Percentiles rank a stretch among this genome's conserved stretches.
phyloP scores from a whole-genome alignment of 2,797 vertebrate genomes.

The Coregonus ussuriensis region DNA sequence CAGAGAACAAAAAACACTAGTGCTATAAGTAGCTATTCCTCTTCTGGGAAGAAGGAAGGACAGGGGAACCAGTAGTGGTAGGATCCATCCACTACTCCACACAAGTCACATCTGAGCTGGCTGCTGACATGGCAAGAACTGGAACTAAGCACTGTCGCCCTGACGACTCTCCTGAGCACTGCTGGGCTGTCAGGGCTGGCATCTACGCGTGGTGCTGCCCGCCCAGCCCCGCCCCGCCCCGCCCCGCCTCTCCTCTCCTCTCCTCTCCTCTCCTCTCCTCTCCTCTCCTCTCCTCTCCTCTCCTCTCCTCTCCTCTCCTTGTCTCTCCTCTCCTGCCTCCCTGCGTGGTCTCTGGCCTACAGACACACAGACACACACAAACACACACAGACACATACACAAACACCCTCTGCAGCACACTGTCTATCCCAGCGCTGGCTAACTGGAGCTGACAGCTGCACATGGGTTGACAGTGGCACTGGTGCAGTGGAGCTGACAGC shows the following conservation, averaged over 20 bases:
- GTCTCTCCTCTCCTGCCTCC: slow-evolving; percentile 4
- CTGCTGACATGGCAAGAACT: slow-evolving; percentile 35
- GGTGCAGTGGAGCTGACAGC: slow-evolving; percentile 68
- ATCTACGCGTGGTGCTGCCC: neutral
- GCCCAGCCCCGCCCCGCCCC: no score
- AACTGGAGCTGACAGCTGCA: slow-evolving; percentile 73
- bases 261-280: no score
- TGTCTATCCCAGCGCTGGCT: slow-evolving; percentile 29
- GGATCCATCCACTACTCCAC: slow-evolving; percentile 40
- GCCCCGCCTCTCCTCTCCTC: neutral
- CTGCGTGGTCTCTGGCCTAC: neutral
- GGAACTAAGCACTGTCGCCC: slow-evolving; percentile 14
- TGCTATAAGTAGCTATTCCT: neutral
- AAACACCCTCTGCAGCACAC: slow-evolving; percentile 12
- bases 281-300: neutral
- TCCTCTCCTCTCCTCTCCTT: no score
- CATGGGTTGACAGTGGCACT: slow-evolving; percentile 63
- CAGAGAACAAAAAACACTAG: slow-evolving; percentile 66
- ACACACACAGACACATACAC: slow-evolving; percentile 45
- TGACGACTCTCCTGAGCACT: neutral
- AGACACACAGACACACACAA: slow-evolving; percentile 28
- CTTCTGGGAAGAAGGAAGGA: slow-evolving; percentile 14
- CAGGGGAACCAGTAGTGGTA: slow-evolving; percentile 37
- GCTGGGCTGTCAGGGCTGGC: slow-evolving; percentile 3
- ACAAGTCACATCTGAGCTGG: slow-evolving; percentile 29